phyloP scores from a whole-genome alignment of 2,888 invertebrate species.

The Macropis europaea region DNA sequence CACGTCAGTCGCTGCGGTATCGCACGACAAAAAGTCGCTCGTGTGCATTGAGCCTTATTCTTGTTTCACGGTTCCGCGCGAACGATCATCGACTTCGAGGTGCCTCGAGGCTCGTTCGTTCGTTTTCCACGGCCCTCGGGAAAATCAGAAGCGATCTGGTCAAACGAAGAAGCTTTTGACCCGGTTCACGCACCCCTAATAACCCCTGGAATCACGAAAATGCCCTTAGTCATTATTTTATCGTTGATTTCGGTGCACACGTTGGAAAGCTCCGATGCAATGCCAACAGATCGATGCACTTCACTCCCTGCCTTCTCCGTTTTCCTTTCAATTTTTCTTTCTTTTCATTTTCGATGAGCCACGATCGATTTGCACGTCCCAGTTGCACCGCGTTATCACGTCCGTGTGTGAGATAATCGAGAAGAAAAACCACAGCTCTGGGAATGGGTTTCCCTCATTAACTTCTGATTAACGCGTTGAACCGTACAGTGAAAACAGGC shows the following conservation, averaged over 20 bases:
- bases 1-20: too few species aligned
- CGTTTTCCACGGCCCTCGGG: background rate
- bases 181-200: conserved; percentile 36
- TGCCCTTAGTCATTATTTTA: conserved; percentile 39
- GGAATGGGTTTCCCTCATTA: too few species aligned
- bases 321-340: background rate
- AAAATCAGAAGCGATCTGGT: background rate
- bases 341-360: background rate
- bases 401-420: conserved; percentile 26
- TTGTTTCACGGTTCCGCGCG: too few species aligned
- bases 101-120: background rate
- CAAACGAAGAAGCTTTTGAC: conserved; percentile 11
- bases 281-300: too few species aligned
- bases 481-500: too few species aligned
- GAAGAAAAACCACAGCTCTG: too few species aligned
- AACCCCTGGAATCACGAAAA: conserved; percentile 42
- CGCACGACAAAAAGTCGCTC: too few species aligned
- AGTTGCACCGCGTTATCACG: conserved; percentile 21
- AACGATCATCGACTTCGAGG: too few species aligned
- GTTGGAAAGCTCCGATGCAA: conserved; percentile 8
- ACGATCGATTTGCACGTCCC: conserved; percentile 27
- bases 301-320: background rate
- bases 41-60: too few species aligned
- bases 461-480: too few species aligned
- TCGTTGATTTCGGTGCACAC: conserved; percentile 6